phyloP scores from a whole-genome alignment of 2,888 invertebrate genomes.

The Drosophila leonis region DNA sequence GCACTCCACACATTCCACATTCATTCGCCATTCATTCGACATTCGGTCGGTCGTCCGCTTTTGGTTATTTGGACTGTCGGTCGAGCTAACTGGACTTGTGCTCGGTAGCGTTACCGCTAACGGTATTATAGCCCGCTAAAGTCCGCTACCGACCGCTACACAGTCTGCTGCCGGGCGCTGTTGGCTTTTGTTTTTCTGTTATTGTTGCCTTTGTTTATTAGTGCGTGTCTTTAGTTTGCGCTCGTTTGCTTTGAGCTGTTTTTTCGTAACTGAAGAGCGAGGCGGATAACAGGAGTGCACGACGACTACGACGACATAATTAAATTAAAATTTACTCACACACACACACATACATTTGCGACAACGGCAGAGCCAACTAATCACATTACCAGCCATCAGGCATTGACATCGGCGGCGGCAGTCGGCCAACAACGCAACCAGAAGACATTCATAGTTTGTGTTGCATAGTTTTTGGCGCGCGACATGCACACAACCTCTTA shows the following conservation, averaged over 20 bases:
- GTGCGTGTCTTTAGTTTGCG: slow-evolving; percentile 70
- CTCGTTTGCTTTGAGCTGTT: slow-evolving; percentile 66
- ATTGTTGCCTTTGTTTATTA: slow-evolving; percentile 74
- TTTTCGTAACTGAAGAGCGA: slow-evolving; percentile 54
- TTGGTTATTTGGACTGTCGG: slow-evolving; percentile 23
- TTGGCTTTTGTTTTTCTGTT: slow-evolving; percentile 43
- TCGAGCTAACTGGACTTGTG: slow-evolving; percentile 18
- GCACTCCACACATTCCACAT: slow-evolving; percentile 38
- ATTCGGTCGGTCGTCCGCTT: slow-evolving; percentile 29
- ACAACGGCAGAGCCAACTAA: slow-evolving; percentile 56
- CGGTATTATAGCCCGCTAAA: not conserved
- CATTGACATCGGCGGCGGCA: slow-evolving; percentile 59
- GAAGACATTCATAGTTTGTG: slow-evolving; percentile 62
- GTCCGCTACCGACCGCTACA: not conserved
- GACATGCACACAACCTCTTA: slow-evolving; percentile 33
- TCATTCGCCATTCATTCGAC: slow-evolving; percentile 52
- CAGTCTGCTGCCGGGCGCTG: slow-evolving; percentile 13
- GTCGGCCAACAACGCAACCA: slow-evolving; percentile 47
- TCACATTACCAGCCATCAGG: slow-evolving; percentile 74
- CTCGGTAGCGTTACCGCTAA: too few species aligned
- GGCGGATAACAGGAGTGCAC: slow-evolving; percentile 27
- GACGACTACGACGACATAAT: slow-evolving; percentile 61
- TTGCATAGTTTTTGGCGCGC: slow-evolving; percentile 78
- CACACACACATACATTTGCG: slow-evolving; percentile 24
- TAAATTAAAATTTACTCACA: slow-evolving; percentile 75